These are phyloP conservation scores for Cyprinodon diabolis DNA, from an alignment of 2,797 vertebrate genomes.

Conservation along the genomic window DNA sequence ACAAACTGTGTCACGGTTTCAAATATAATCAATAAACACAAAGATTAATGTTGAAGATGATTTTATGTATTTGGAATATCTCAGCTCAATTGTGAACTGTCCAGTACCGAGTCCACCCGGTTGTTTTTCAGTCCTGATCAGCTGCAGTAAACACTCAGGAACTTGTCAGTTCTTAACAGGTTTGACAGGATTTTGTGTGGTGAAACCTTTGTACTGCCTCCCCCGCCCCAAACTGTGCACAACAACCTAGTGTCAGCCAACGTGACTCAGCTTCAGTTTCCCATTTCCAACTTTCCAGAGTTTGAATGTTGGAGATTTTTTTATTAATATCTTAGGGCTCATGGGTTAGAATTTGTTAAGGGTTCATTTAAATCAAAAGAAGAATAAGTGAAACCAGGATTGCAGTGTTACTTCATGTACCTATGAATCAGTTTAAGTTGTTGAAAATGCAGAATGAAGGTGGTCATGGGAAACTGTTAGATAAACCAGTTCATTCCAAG, in stretches of 20 bases:
- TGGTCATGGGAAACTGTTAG: too few relatives aligned
- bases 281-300: background rate
- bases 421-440: background rate
- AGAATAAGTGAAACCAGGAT: background rate
- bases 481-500: too few relatives aligned
- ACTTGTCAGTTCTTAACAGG: conserved; percentile 62
- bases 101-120: background rate
- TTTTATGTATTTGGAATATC: background rate
- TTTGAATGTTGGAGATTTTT: background rate
- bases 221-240: conserved; percentile 5
- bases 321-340: background rate
- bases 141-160: background rate
- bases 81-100: background rate
- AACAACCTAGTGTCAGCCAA: background rate
- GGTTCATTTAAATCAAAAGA: background rate
- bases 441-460: background rate
- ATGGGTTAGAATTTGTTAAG: background rate
- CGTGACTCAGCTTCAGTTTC: conserved; percentile 47
- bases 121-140: background rate
- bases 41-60: background rate
- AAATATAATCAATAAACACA: background rate
- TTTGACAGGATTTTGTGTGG: conserved; percentile 70
- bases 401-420: background rate
- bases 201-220: conserved; percentile 64
- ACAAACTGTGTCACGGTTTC: background rate